These are phyloP conservation scores for Eupsittula cactorum DNA, from an alignment of 2,113 vertebrate genomes.

Conservation along the genomic window DNA sequence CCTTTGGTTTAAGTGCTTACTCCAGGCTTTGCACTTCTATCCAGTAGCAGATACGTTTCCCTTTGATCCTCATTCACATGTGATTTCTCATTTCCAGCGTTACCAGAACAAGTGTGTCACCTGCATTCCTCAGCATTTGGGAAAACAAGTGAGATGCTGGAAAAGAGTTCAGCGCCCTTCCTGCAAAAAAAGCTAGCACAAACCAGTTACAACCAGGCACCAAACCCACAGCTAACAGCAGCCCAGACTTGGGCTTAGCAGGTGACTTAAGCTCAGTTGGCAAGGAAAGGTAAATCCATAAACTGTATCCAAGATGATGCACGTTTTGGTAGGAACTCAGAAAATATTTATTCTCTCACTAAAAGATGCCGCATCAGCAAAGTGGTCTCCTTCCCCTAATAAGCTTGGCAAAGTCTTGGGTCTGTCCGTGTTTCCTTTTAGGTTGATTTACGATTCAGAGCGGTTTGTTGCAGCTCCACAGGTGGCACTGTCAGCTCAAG, in stretches of 20 bases:
- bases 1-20: background rate
- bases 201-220: background rate
- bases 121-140: background rate
- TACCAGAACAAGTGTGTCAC: background rate
- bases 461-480: background rate
- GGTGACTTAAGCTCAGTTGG: background rate
- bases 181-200: background rate
- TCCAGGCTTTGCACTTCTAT: background rate
- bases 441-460: background rate
- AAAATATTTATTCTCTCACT: background rate
- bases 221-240: background rate
- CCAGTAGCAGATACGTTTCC: background rate
- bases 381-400: background rate
- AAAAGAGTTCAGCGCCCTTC: background rate
- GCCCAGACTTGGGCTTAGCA: accelerated
- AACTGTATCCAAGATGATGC: background rate
- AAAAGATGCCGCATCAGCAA: background rate
- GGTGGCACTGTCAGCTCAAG: background rate
- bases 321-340: background rate
- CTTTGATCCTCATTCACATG: background rate
- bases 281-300: background rate
- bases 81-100: background rate
- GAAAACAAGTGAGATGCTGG: background rate
- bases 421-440: background rate
- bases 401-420: background rate